A percentile compares a stretch with the other conserved stretches of the same genome.
Evolutionary conservation across 1,140 invertebrate genomes (phyloP).

Genomic region (Sycophila sp.): DNA sequence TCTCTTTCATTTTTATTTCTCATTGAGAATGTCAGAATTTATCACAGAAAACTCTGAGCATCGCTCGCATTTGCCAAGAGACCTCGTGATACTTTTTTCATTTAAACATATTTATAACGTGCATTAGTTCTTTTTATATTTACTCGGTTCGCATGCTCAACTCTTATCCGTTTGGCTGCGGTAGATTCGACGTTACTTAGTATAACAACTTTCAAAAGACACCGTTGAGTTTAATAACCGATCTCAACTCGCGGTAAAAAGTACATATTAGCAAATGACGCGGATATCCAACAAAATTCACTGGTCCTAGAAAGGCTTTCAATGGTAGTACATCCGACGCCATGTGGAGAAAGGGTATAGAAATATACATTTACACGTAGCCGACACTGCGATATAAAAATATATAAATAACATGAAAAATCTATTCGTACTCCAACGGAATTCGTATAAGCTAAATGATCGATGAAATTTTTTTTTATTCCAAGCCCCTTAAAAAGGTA

Average conservation of each 20-base stretch:
- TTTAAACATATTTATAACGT: constrained; percentile 8
- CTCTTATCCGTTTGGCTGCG: constrained; percentile 26
- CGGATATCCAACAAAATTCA: constrained; percentile 34
- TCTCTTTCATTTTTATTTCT: constrained; percentile 21
- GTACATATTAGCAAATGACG: constrained; percentile 24
- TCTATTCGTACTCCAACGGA: constrained; percentile 31
- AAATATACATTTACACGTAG: constrained; percentile 32
- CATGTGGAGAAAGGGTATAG: constrained; percentile 16
- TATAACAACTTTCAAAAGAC: constrained; percentile 33
- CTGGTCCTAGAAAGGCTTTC: constrained; percentile 31
- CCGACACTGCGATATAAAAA: constrained; percentile 36
- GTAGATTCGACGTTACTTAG: constrained; percentile 22
- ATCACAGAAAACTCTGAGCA: constrained; percentile 45
- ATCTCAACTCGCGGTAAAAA: constrained; percentile 30
- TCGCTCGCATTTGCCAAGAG: constrained; percentile 21
- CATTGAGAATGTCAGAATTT: constrained; percentile 45
- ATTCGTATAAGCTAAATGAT: constrained; percentile 33
- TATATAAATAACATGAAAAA: constrained; percentile 39
- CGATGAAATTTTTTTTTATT: constrained; percentile 23
- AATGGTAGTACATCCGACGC: constrained; percentile 14
- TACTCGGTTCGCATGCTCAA: neutral
- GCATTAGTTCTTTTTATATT: constrained; percentile 16
- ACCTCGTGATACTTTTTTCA: constrained; percentile 25
- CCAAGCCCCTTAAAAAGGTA: neutral
- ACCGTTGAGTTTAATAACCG: constrained; percentile 28